These are phyloP conservation scores for Toxotes lorentzi DNA, from an alignment of 2,797 vertebrate genomes.

Conservation along the genomic window DNA sequence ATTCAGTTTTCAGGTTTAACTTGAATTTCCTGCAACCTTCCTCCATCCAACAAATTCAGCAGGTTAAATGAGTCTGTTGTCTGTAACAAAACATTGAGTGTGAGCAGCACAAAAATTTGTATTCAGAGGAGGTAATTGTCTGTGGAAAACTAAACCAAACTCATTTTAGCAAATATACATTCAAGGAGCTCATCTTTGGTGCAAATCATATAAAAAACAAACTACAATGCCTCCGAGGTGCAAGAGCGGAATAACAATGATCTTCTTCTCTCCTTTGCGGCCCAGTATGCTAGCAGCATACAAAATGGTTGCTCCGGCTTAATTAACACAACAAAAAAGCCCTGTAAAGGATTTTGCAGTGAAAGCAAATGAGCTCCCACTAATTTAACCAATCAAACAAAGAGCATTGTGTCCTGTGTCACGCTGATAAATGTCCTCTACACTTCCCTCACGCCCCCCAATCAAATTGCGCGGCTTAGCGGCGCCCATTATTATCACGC, in stretches of 20 bases:
- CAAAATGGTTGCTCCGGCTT: conserved; percentile 69
- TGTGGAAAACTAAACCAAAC: conserved; percentile 50
- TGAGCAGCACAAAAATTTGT: conserved; percentile 33
- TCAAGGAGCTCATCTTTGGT: conserved; percentile 57
- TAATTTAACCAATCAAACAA: conserved; percentile 83
- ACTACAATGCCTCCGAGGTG: conserved; percentile 43
- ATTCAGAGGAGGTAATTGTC: conserved; percentile 28
- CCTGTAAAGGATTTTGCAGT: conserved; percentile 76
- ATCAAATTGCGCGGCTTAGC: conserved; percentile 66
- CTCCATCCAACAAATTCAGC: conserved; percentile 28
- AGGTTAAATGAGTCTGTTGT: conserved; percentile 34
- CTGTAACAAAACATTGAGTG: conserved; percentile 15
- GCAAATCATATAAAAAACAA: conserved; percentile 51
- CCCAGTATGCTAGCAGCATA: conserved; percentile 59
- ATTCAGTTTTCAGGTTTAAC: conserved; percentile 21
- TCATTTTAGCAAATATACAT: conserved; percentile 60
- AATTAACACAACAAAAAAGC: conserved; percentile 82
- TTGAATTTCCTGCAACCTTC: conserved; percentile 10
- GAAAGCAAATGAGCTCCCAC: conserved; percentile 83
- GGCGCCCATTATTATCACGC: conserved; percentile 50
- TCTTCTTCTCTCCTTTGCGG: conserved; percentile 48
- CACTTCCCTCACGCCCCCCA: conserved; percentile 63
- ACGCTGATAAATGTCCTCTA: conserved; percentile 79
- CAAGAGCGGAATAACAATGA: conserved; percentile 62
- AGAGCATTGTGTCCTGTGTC: conserved; percentile 78